Evolutionary conservation across 2,888 invertebrate genomes (phyloP), one percentile per base, ranked within the genome.

Genomic region (Anodontia alba): DNA sequence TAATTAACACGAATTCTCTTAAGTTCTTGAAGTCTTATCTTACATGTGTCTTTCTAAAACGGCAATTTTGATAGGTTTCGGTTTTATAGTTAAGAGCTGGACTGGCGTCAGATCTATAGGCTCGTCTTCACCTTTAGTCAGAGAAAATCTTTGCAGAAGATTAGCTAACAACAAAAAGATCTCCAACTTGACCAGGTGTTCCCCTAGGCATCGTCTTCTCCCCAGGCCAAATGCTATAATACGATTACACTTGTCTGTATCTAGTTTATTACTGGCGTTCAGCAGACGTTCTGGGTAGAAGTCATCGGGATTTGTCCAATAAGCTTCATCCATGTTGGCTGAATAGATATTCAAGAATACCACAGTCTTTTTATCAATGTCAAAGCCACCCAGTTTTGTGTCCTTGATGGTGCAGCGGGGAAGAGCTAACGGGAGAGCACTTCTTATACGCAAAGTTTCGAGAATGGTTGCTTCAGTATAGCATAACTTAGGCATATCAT

Each of bases 191-290:
- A 89, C 90, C 33, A 92, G 67, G 36, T 82, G 80, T 76, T 92
- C 91, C 12, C 91, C 92, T 1, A 88, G 75, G 72, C 92, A 92
- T 20, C 86, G 74, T 20, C 92, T 76, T 42, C 87, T 76, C 5
- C 92, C 92, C 23, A 87, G 70, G 8, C 91, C 87, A 73, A 84
- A 91, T 2, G 86, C 83, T 33, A 89, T 66, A 71, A 90, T 83
- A n/a, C 68, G 76, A 26, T 87, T 86, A 10, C 76, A 73, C 23
- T 78, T 74, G 0, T 68, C 68, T n/a, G 73, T 74, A 73, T 84
- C 76, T 26, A 87, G 54, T 0, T n/a, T 31, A 29, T 33, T 15
- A 23, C 83, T 81, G 15, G 66, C 49, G 26, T 5, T 82, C 67
- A 81, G 78, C 77, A 91, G 89, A 0, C 91, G 81, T 49, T 79